These are phyloP conservation scores for Oreochromis spilurus DNA, from an alignment of 2,113 vertebrate species.

Conservation along the genomic window DNA sequence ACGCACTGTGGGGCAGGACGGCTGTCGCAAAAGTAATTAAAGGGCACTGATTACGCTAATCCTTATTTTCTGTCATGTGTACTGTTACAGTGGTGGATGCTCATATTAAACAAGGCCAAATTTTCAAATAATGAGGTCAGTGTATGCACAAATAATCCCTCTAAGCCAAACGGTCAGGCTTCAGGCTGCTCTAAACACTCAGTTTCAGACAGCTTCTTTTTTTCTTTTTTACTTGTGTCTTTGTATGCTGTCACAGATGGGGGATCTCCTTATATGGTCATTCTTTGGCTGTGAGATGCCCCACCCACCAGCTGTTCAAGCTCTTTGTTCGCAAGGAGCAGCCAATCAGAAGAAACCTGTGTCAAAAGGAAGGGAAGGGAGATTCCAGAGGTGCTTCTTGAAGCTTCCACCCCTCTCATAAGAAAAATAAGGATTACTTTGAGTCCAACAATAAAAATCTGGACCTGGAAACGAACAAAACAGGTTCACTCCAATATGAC, in stretches of 20 bases:
- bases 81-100: not conserved
- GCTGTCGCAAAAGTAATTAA: not conserved
- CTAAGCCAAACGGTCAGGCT: not conserved
- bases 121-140: not conserved
- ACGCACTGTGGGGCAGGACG: fast-evolving
- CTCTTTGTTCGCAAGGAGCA: not conserved
- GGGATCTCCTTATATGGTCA: not conserved
- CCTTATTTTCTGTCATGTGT: not conserved
- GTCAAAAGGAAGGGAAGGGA: not conserved
- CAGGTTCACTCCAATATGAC: not conserved
- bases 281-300: not conserved
- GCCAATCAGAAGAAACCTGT: not conserved
- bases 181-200: not conserved
- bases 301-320: not conserved
- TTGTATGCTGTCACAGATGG: not conserved
- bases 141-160: not conserved
- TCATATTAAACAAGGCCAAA: not conserved
- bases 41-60: not conserved
- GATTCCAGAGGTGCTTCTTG: not conserved
- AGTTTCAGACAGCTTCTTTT: not conserved
- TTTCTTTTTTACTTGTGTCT: not conserved
- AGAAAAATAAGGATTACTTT: not conserved
- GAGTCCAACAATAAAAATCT: fast-evolving
- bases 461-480: not conserved
- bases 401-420: not conserved